Percentiles rank a stretch among this genome's conserved stretches.
phyloP scores from a whole-genome alignment of 1,140 invertebrate species.

The Coenobita brevimanus region DNA sequence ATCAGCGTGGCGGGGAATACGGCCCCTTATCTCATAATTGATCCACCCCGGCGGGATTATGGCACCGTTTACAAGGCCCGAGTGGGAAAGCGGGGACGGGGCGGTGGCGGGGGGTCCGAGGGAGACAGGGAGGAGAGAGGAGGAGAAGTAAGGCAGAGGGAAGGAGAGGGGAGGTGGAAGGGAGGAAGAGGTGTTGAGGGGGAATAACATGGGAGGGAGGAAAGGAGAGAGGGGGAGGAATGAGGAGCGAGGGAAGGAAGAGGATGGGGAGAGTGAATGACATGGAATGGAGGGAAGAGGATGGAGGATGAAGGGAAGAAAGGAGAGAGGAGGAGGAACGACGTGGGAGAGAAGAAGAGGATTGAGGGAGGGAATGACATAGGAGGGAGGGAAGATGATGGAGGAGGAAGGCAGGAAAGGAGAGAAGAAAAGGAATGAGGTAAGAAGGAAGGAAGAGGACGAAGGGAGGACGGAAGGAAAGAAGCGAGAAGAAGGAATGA shows the following conservation, averaged over 20 bases:
- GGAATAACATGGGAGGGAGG: neutral
- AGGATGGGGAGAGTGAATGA: neutral
- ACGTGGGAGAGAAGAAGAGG: too few species aligned
- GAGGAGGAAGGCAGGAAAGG: too few species aligned
- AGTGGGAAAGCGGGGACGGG: neutral
- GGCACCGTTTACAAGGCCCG: conserved; percentile 24
- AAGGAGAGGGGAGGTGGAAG: neutral
- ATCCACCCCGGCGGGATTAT: conserved; percentile 12
- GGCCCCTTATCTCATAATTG: conserved; percentile 25
- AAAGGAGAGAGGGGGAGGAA: neutral
- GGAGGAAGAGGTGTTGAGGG: neutral
- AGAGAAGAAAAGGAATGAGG: too few species aligned
- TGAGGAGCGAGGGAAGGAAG: neutral
- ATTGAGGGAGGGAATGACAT: too few species aligned
- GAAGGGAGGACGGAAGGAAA: neutral
- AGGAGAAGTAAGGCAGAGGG: neutral
- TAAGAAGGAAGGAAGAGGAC: neutral
- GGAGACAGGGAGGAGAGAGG: neutral
- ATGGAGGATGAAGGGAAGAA: too few species aligned
- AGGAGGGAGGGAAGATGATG: too few species aligned
- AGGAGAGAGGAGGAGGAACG: too few species aligned
- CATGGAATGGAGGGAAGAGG: too few species aligned
- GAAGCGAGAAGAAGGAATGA: neutral
- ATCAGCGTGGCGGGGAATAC: neutral
- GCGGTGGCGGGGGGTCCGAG: neutral